Percentiles rank a stretch among this genome's conserved stretches.
Evolutionary conservation across 1,140 invertebrate species (phyloP).

Genomic region (Carcinoscorpius rotundicauda): DNA sequence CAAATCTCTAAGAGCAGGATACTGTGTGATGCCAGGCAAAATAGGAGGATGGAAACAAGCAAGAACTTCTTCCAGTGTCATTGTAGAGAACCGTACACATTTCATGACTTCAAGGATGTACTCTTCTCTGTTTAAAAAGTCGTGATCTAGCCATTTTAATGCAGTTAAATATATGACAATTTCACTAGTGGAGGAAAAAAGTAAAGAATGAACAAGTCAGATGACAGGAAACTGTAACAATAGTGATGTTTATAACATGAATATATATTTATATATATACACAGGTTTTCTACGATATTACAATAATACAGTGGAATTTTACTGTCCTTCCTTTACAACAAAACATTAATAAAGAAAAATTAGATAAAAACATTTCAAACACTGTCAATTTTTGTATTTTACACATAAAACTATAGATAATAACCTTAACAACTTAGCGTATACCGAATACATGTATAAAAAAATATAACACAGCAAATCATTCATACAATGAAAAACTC

Average conservation of each 20-base stretch:
- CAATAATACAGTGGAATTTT: too few relatives aligned
- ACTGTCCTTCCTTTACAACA: too few relatives aligned
- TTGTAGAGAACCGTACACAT: conserved; percentile 14
- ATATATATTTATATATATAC: too few relatives aligned
- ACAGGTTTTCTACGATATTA: too few relatives aligned
- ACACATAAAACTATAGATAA: too few relatives aligned
- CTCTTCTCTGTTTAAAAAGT: not conserved
- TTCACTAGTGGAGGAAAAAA: conserved; percentile 5
- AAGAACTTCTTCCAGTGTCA: conserved; percentile 13
- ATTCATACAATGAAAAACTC: too few relatives aligned
- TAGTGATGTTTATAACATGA: not conserved
- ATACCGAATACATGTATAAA: too few relatives aligned
- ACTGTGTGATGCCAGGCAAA: conserved; percentile 1
- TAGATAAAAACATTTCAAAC: too few relatives aligned
- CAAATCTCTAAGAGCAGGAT: not conserved
- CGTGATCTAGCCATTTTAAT: conserved; percentile 10
- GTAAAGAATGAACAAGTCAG: not conserved
- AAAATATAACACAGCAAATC: too few relatives aligned
- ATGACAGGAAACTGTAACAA: not conserved
- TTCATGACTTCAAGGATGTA: conserved; percentile 7
- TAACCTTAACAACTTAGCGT: too few relatives aligned
- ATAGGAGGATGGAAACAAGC: conserved; percentile 16
- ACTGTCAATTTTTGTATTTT: too few relatives aligned
- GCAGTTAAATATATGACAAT: conserved; percentile 12
- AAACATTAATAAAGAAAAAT: too few relatives aligned